Conservation (phyloP, 1,140 invertebrate genomes). For the Coptotermes formosanus region DNA sequence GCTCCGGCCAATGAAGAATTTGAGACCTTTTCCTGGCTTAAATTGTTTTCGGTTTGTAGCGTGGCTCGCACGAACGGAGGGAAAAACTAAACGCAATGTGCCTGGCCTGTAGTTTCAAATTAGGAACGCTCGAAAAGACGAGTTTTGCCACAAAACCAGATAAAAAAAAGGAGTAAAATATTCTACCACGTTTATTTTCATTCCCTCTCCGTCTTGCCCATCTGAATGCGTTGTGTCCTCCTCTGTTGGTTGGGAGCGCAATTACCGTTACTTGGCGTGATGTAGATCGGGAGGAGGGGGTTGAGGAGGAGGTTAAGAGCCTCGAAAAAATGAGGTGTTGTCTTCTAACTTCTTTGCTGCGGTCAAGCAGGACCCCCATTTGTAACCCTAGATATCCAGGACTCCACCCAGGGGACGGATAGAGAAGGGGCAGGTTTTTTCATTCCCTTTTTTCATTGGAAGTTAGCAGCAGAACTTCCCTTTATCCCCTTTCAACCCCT, state of each 20-base stretch:
- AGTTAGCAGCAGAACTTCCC: not conserved
- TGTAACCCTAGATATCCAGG: not conserved
- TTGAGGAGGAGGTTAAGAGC: not conserved
- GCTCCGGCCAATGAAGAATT: slow-evolving; percentile 17
- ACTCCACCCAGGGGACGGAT: slow-evolving; percentile 29
- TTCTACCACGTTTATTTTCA: slow-evolving; percentile 32
- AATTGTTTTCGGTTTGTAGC: slow-evolving; percentile 22
- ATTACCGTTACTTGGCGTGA: slow-evolving; percentile 31
- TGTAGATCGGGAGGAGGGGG: not conserved
- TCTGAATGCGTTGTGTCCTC: not conserved
- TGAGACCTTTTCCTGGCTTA: slow-evolving; percentile 17
- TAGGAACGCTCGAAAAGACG: slow-evolving; percentile 32
- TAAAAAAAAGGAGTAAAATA: slow-evolving; percentile 31
- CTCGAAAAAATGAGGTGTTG: not conserved
- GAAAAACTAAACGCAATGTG: slow-evolving; percentile 27
- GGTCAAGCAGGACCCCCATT: not conserved
- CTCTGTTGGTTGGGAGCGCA: slow-evolving; percentile 27
- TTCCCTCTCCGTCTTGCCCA: slow-evolving; percentile 19
- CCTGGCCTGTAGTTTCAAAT: slow-evolving; percentile 28
- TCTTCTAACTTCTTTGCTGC: not conserved
- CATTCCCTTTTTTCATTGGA: slow-evolving; percentile 25
- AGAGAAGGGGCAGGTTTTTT: slow-evolving; percentile 21
- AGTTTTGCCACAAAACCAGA: slow-evolving; percentile 34
- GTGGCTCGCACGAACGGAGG: not conserved
- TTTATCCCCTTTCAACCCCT: not conserved